These are phyloP conservation scores for Lasiurus borealis DNA, from an alignment of 2,113 vertebrate species.

Conservation along the genomic window DNA sequence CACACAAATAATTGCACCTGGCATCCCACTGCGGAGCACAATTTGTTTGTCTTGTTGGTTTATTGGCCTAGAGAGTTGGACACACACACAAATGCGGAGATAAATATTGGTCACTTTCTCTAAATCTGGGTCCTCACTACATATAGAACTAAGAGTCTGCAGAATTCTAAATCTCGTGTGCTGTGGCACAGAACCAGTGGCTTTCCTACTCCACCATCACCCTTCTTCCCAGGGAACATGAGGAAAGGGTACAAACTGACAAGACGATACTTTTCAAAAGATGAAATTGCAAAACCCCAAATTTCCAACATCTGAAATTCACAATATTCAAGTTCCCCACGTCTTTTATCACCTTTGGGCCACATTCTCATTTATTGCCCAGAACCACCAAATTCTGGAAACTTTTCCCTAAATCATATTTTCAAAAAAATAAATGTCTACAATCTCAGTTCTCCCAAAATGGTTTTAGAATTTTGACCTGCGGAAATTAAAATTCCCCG, in stretches of 20 bases:
- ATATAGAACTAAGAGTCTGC: slow-evolving; percentile 70
- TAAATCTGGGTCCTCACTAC: slow-evolving; percentile 81
- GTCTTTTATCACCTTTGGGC: slow-evolving; percentile 61
- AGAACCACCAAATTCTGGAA: slow-evolving; percentile 69
- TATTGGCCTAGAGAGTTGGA: slow-evolving; percentile 84
- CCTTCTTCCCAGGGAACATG: slow-evolving; percentile 70
- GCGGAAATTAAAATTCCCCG: slow-evolving; percentile 67
- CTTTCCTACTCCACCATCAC: slow-evolving; percentile 63
- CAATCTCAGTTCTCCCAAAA: slow-evolving; percentile 71
- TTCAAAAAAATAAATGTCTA: slow-evolving; percentile 58
- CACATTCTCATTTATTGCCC: slow-evolving; percentile 62
- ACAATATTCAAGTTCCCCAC: slow-evolving; percentile 70
- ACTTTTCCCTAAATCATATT: slow-evolving; percentile 71
- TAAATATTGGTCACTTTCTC: slow-evolving; percentile 85
- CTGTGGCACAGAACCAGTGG: slow-evolving; percentile 77
- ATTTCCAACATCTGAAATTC: slow-evolving; percentile 67
- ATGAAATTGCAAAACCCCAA: slow-evolving; percentile 65
- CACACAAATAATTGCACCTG: slow-evolving; percentile 68
- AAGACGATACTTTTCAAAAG: slow-evolving; percentile 66
- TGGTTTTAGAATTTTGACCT: slow-evolving; percentile 72
- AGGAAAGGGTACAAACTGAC: slow-evolving; percentile 59
- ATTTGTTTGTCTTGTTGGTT: slow-evolving; percentile 81
- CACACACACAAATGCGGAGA: slow-evolving; percentile 86
- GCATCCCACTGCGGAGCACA: slow-evolving; percentile 60
- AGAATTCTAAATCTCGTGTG: slow-evolving; percentile 76